Evolutionary conservation across 1,140 invertebrate genomes (phyloP).

Genomic region (Aphaenogaster rudis): DNA sequence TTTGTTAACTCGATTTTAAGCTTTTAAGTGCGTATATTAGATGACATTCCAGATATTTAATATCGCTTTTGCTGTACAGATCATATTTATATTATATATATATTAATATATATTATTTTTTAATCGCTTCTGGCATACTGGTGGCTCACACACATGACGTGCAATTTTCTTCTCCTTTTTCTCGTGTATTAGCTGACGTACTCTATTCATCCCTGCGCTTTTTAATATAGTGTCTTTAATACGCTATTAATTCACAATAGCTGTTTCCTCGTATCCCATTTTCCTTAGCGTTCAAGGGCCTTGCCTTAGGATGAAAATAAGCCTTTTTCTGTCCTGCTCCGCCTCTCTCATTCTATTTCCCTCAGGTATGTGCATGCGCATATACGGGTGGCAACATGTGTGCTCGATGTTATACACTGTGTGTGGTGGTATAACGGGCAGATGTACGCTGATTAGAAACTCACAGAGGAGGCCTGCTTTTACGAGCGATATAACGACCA

Average conservation of each 20-base stretch:
- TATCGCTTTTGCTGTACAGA: neutral
- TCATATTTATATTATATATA: neutral
- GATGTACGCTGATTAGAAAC: conserved; percentile 76
- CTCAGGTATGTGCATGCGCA: conserved; percentile 48
- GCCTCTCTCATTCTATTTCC: neutral
- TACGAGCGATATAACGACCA: conserved; percentile 57
- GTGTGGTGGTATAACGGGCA: conserved; percentile 62
- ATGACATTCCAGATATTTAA: neutral
- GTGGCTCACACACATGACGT: neutral
- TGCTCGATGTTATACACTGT: conserved; percentile 5
- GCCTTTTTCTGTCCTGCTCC: neutral
- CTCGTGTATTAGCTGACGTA: neutral
- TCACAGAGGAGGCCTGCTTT: conserved; percentile 54
- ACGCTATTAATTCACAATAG: conserved; percentile 21
- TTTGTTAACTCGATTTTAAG: neutral
- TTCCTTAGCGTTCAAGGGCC: neutral
- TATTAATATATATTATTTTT: neutral
- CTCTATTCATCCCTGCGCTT: neutral
- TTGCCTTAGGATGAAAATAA: conserved; percentile 27
- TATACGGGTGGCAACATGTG: conserved; percentile 34
- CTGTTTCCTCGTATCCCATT: conserved; percentile 12
- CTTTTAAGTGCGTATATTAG: neutral
- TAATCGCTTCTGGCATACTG: neutral
- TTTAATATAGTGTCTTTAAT: conserved; percentile 8
- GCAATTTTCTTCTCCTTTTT: neutral